Evolutionary conservation across 2,888 invertebrate species (phyloP), one percentile per base, ranked within the genome.

Genomic region (Ashinkailepas kermadecensis): DNA sequence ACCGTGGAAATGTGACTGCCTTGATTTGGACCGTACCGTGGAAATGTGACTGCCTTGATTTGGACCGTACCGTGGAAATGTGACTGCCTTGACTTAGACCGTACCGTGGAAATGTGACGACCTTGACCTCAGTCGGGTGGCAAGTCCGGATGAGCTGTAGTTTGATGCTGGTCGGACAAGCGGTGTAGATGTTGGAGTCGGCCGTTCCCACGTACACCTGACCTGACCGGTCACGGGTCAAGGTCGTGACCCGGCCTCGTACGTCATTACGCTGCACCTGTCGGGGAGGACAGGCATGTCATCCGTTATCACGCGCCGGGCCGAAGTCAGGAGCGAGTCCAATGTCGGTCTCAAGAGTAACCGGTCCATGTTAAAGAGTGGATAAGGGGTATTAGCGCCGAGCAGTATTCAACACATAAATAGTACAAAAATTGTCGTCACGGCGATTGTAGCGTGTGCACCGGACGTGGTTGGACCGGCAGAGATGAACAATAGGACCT

Each of bases 41-140:
- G 39, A 4, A 39, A 39, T 39, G 39, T 4, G 4, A 4, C 39
- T 39, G 39, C 39, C 39, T 39, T 39, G 39, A 70, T 81, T 39
- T 70, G 59, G 10, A 59, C 80, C 90, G 90, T 88, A 93, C 95
- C 90, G 89, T 6, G 39, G 4, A 4, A 39, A 39, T 39, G 39
- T 39, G 4, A 39, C 39, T 1, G 39, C 39, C 2, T 1, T 39
- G 39, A 39, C 39, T 4, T 39, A 4, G 39, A 39, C 39, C 90
- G 90, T 88, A 93, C 95, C 90, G 89, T 6, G 97, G 96, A 88
- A 97, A 97, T 0, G 92, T 91, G 70, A 97, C 89, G 85, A 93
- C 93, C 86, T 94, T 93, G 84, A 97, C 93, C 0, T 93, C 90
- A 64, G 91, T 91, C 3, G 92, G 92, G 86, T 97, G 96, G 85